These are phyloP conservation scores for Hirtodrosophila histrioides DNA, from an alignment of 2,888 invertebrate species.

Conservation along the genomic window DNA sequence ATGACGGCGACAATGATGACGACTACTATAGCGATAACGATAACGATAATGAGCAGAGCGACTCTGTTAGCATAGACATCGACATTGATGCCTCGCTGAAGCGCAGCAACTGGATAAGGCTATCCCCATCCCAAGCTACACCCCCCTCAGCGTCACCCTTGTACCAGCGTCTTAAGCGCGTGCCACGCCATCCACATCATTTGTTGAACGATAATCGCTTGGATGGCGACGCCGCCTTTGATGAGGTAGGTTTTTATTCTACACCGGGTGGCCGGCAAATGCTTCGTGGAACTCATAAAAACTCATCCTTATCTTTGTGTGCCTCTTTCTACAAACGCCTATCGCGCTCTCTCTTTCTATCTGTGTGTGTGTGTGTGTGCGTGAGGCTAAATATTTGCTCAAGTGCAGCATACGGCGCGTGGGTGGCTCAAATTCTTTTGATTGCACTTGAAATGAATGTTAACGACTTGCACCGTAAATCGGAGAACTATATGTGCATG, in stretches of 20 bases:
- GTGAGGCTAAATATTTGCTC: slow-evolving; percentile 50
- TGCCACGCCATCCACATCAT: slow-evolving; percentile 49
- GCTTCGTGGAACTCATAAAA: slow-evolving; percentile 57
- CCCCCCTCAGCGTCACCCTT: background rate
- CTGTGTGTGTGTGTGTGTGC: background rate
- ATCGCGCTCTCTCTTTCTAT: slow-evolving; percentile 2
- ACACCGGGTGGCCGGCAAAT: slow-evolving; percentile 40
- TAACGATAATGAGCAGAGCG: slow-evolving; percentile 45
- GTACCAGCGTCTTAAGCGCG: slow-evolving; percentile 34
- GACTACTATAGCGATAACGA: slow-evolving; percentile 39
- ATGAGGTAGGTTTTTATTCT: slow-evolving; percentile 55
- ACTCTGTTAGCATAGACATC: slow-evolving; percentile 34
- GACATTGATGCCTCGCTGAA: slow-evolving; percentile 22
- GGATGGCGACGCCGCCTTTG: slow-evolving; percentile 40
- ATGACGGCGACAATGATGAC: slow-evolving; percentile 10
- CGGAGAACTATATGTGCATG: background rate
- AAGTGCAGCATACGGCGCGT: slow-evolving; percentile 14
- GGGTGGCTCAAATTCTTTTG: slow-evolving; percentile 35
- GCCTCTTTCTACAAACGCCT: slow-evolving; percentile 4
- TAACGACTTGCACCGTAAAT: background rate
- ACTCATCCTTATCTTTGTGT: slow-evolving; percentile 35
- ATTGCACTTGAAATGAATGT: slow-evolving; percentile 10
- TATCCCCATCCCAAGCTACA: background rate
- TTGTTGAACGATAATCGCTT: slow-evolving; percentile 39
- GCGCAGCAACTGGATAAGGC: background rate